Evolutionary conservation across 2,797 vertebrate species (phyloP).

Genomic region (Anas capensis): DNA sequence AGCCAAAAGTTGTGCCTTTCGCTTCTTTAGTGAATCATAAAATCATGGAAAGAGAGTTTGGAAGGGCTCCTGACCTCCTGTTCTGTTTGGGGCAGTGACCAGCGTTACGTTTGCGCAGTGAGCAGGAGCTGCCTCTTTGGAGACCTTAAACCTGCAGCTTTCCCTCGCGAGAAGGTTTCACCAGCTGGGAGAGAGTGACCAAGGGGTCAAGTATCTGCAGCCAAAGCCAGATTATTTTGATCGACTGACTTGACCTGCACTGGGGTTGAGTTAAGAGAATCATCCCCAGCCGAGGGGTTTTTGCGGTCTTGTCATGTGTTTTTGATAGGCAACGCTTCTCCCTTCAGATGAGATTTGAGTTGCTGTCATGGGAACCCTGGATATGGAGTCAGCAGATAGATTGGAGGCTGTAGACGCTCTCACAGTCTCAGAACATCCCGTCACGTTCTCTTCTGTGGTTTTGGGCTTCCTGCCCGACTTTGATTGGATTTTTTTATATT

Average conservation of each 20-base stretch:
- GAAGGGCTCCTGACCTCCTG: background rate
- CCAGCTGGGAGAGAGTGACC: background rate
- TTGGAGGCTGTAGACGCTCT: background rate
- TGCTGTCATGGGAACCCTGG: background rate
- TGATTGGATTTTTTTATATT: conserved; percentile 4
- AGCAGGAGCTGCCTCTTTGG: background rate
- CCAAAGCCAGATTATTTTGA: background rate
- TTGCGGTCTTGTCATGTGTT: background rate
- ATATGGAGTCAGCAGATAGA: background rate
- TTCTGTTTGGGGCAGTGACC: background rate
- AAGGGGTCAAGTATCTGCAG: background rate
- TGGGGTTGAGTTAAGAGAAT: background rate
- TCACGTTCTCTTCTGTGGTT: background rate
- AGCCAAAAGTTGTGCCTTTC: background rate
- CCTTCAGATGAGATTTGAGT: background rate
- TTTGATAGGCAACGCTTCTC: background rate
- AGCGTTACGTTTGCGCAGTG: background rate
- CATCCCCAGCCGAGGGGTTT: background rate
- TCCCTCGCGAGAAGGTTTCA: background rate
- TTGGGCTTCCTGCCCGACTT: conserved; percentile 44
- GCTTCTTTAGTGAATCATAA: background rate
- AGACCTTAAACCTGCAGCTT: background rate
- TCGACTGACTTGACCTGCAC: background rate
- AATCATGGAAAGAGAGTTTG: background rate
- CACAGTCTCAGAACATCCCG: background rate